These are phyloP conservation scores for Catostomus latipinnis DNA, from an alignment of 2,797 vertebrate genomes.

Conservation along the genomic window DNA sequence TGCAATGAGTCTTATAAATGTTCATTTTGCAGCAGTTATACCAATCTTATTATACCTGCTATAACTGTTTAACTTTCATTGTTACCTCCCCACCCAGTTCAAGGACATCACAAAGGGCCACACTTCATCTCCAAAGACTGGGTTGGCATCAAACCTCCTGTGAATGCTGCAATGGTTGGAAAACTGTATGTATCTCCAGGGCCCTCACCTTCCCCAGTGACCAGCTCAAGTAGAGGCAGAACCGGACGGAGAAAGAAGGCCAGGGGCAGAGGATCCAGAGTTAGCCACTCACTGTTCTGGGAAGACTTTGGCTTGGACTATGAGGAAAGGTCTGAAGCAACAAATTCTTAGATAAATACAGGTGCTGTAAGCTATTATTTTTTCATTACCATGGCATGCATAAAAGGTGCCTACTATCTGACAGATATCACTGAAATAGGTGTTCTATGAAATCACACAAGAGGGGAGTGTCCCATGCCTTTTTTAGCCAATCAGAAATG, in stretches of 20 bases:
- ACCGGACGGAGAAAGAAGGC: constrained; percentile 47
- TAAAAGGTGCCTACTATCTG: too few relatives aligned
- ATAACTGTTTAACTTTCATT: not conserved
- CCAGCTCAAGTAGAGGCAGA: constrained; percentile 1
- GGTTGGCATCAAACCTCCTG: constrained; percentile 78
- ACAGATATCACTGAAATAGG: too few relatives aligned
- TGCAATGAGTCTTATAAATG: not conserved
- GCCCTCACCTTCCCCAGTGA: constrained; percentile 44
- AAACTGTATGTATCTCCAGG: constrained; percentile 77
- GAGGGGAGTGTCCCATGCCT: too few relatives aligned
- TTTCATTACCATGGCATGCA: too few relatives aligned
- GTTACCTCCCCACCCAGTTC: constrained; percentile 50
- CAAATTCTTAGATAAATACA: not conserved
- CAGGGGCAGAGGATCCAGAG: constrained; percentile 41
- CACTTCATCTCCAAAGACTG: constrained; percentile 81
- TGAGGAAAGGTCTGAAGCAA: constrained; percentile 58
- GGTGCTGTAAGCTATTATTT: too few relatives aligned
- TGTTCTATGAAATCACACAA: too few relatives aligned
- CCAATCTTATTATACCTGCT: not conserved
- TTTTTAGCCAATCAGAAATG: too few relatives aligned
- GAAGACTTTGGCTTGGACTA: constrained; percentile 64
- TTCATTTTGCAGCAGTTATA: not conserved
- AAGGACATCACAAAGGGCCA: constrained; percentile 56
- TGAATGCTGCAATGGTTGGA: constrained; percentile 90
- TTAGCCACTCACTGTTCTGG: constrained; percentile 54